Percentiles rank a stretch among this genome's conserved stretches.
phyloP scores from a whole-genome alignment of 2,888 invertebrate genomes.

The Formica aserva region DNA sequence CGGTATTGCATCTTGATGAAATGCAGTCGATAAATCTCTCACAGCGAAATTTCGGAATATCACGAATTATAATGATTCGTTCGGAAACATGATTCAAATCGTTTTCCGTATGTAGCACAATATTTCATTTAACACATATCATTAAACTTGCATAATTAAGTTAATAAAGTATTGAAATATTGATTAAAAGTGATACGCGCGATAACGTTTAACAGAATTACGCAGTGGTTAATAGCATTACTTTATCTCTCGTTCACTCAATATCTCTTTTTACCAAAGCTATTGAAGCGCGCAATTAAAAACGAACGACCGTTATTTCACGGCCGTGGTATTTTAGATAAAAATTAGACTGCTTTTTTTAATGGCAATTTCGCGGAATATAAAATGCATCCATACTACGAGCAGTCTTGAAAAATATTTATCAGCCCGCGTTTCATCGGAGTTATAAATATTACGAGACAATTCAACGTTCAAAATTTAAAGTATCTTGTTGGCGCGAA shows the following conservation, averaged over 20 bases:
- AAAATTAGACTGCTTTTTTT: constrained; percentile 45
- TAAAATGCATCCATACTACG: constrained; percentile 53
- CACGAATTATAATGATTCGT: constrained; percentile 46
- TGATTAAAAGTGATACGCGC: constrained; percentile 41
- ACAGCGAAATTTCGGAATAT: constrained; percentile 38
- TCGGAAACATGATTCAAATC: constrained; percentile 38
- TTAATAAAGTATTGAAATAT: constrained; percentile 42
- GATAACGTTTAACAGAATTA: constrained; percentile 19
- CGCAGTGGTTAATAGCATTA: constrained; percentile 17
- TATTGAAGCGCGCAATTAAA: constrained; percentile 21
- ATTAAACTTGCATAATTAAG: constrained; percentile 41
- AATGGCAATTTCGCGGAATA: constrained; percentile 72
- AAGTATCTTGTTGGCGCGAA: constrained; percentile 44
- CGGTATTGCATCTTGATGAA: constrained; percentile 28
- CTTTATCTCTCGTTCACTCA: background rate
- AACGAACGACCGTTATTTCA: constrained; percentile 22
- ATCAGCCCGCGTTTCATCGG: constrained; percentile 53
- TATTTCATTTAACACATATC: constrained; percentile 17
- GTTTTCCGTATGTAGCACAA: constrained; percentile 3
- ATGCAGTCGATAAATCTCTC: constrained; percentile 41
- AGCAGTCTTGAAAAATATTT: constrained; percentile 52
- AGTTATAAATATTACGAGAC: constrained; percentile 49
- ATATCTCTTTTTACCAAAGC: background rate
- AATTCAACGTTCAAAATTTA: constrained; percentile 62
- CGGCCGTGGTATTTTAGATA: background rate